phyloP scores from a whole-genome alignment of 2,797 vertebrate species.

The Micromesistius poutassou region DNA sequence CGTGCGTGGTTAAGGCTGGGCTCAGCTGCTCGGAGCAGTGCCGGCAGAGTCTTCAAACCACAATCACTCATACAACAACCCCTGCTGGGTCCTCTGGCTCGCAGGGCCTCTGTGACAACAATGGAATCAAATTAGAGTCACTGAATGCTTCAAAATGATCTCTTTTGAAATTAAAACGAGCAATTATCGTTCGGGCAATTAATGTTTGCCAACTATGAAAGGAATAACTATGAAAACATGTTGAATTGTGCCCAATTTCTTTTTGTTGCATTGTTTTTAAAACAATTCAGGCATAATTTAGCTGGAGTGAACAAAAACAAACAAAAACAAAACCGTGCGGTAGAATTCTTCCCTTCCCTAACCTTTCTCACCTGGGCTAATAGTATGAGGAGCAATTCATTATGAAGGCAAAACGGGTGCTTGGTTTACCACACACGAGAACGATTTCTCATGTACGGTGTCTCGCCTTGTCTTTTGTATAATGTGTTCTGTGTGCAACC shows the following conservation, averaged over 20 bases:
- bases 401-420: constrained; percentile 41
- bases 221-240: no score
- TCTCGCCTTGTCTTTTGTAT: constrained; percentile 37
- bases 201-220: no score
- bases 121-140: constrained; percentile 47
- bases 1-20: background rate
- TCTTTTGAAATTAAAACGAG: constrained; percentile 3
- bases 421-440: background rate
- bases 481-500: constrained; percentile 45
- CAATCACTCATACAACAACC: constrained; percentile 34
- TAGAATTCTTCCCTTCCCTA: background rate
- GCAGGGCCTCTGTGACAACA: constrained; percentile 32
- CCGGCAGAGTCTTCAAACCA: constrained; percentile 10
- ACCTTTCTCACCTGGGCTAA: background rate
- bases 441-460: constrained; percentile 16
- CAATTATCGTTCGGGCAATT: no score
- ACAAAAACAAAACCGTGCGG: background rate
- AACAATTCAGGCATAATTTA: no score
- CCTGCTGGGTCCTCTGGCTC: constrained; percentile 35
- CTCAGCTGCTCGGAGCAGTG: constrained; percentile 5
- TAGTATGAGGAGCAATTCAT: constrained; percentile 26
- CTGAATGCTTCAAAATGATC: constrained; percentile 39
- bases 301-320: no score
- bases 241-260: no score
- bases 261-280: no score